Base-by-base conservation (phyloP, 2,113 vertebrate species). In the Tapirus terrestris region DNA sequence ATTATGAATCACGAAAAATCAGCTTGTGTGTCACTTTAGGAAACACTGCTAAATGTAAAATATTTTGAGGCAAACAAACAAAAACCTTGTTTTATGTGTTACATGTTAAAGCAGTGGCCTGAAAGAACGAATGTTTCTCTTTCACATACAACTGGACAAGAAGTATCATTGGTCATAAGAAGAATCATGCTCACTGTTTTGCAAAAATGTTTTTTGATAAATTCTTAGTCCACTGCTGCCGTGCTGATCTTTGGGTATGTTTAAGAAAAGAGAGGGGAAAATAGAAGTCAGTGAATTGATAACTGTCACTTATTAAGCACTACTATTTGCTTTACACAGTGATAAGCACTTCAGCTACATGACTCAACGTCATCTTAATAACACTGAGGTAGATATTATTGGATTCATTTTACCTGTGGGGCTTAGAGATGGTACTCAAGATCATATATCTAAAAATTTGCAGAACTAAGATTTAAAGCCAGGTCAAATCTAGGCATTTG, bases 381-480 rank as follows among this genome's bases (percentile, higher is more conserved):
- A 67, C 31, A 85, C 20, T 39, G 31, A 96, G 13, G 36, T 61
- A 39, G 53, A 73, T 83, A 67, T 70, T 36, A 48, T n/a, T 83
- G n/a, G 61, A 23, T 45, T 61, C 18, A 21, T 76, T 81, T 94
- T 88, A 51, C 11, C 18, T 75, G 0, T 7, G 27, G 21, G 8
- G 16, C 48, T 94, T 79, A 82, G 60, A 31, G 21, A 68, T 85
- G 17, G 8, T 53, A 68, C 51, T 36, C 31, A 79, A 73, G 51
- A 45, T 70, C 48, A 53, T 12, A 29, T 7, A 79, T 23, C 16
- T 61, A 75, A 79, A 73, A 60, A 27, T 51, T 65, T 60, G 12
- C 31, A 91, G 14, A 94, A 7, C 58, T 63, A 84, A 96, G 67
- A 85, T 86, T 94, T 95, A 96, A 85, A 96, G 72, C 39, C 33